phyloP scores from a whole-genome alignment of 1,140 invertebrate genomes.

The Heterodera carotae region DNA sequence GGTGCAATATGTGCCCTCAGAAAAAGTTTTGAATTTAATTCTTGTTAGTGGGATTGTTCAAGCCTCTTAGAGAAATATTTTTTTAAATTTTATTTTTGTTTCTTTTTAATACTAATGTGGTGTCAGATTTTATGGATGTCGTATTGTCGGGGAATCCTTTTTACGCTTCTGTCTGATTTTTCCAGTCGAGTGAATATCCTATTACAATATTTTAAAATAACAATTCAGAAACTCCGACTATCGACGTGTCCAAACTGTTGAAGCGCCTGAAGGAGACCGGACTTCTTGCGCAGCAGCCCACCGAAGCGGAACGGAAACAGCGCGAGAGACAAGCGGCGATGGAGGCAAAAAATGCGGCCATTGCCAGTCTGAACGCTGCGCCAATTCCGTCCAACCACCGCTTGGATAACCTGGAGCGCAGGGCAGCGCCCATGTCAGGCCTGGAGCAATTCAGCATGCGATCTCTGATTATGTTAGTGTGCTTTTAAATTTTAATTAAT shows the following conservation, averaged over 20 bases:
- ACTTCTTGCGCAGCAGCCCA: constrained; percentile 24
- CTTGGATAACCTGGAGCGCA: constrained; percentile 41
- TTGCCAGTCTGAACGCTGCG: constrained; percentile 37
- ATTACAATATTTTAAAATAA: too few relatives aligned
- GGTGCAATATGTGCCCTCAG: too few relatives aligned
- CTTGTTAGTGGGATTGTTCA: too few relatives aligned
- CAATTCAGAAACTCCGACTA: neutral
- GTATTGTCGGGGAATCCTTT: too few relatives aligned
- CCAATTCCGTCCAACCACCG: constrained; percentile 41
- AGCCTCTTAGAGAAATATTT: neutral
- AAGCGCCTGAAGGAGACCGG: constrained; percentile 38
- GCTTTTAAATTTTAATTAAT: constrained; percentile 15
- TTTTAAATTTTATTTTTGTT: neutral
- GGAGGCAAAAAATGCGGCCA: constrained; percentile 28
- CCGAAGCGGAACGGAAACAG: neutral
- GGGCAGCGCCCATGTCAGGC: constrained; percentile 36
- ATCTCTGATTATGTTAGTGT: constrained; percentile 50
- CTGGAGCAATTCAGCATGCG: constrained; percentile 52
- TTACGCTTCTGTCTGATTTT: too few relatives aligned
- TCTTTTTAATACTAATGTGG: neutral
- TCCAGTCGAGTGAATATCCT: too few relatives aligned
- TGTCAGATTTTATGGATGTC: too few relatives aligned
- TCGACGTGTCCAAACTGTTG: constrained; percentile 6
- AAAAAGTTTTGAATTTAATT: too few relatives aligned
- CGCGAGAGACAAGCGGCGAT: constrained; percentile 21